phyloP scores from a whole-genome alignment of 30 jellyfish, hydroid and myxozoan genomes.

The Haliclystus octoradiatus region DNA sequence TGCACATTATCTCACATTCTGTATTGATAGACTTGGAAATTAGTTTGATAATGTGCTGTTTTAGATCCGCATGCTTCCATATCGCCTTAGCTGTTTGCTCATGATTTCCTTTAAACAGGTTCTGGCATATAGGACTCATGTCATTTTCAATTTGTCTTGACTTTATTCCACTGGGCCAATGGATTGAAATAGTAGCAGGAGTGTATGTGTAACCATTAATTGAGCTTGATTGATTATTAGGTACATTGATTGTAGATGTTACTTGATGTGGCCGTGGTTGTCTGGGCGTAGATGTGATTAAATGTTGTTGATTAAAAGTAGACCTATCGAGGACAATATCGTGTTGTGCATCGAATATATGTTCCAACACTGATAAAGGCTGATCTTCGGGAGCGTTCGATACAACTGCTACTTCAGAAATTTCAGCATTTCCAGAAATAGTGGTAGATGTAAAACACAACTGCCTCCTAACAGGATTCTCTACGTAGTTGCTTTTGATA shows the following conservation, averaged over 20 bases:
- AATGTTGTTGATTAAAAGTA: too few species aligned
- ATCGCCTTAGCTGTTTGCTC: slow-evolving; percentile 12
- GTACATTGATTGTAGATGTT: too few species aligned
- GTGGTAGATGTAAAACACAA: background rate
- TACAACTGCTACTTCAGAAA: background rate
- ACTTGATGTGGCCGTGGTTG: too few species aligned
- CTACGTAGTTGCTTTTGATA: too few species aligned
- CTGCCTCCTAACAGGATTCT: background rate
- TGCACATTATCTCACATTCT: slow-evolving; percentile 9
- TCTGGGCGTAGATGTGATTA: background rate
- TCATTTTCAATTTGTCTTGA: background rate
- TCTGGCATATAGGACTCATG: background rate
- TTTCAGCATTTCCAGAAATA: background rate
- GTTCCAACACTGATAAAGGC: too few species aligned
- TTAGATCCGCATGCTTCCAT: slow-evolving; percentile 9
- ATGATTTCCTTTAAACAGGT: slow-evolving; percentile 15
- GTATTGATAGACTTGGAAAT: slow-evolving; percentile 1
- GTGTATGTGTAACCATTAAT: too few species aligned
- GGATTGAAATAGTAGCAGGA: background rate
- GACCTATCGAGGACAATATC: too few species aligned
- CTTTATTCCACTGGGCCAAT: background rate
- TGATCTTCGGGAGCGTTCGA: too few species aligned
- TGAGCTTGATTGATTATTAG: too few species aligned
- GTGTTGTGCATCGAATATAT: too few species aligned
- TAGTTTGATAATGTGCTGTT: background rate